Evolutionary conservation across 2,797 vertebrate genomes (phyloP).

Genomic region (Orientallactaga sibirica): DNA sequence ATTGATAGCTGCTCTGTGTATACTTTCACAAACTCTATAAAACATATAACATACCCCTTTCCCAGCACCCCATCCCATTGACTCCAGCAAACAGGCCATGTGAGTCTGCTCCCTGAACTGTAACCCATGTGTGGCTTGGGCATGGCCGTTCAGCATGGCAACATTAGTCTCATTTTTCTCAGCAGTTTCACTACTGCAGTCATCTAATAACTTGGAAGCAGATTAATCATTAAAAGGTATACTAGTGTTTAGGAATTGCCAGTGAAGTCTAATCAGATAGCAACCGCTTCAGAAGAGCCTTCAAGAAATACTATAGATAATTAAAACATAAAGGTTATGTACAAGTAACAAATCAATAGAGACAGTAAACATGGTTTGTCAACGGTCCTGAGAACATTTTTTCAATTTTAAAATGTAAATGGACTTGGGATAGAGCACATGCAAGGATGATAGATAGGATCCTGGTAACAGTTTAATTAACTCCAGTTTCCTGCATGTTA

Average conservation of each 20-base stretch:
- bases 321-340: constrained; percentile 88
- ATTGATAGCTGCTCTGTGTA: constrained; percentile 45
- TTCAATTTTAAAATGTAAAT: constrained; percentile 87
- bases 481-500: constrained; percentile 87
- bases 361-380: constrained; percentile 87
- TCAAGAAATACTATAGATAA: constrained; percentile 85
- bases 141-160: constrained; percentile 65
- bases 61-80: neutral
- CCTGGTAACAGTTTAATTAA: constrained; percentile 88
- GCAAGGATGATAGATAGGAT: constrained; percentile 87
- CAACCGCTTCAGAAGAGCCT: constrained; percentile 73
- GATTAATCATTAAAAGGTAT: constrained; percentile 84
- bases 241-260: constrained; percentile 80
- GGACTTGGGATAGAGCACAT: constrained; percentile 76
- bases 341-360: constrained; percentile 88
- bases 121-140: constrained; percentile 64
- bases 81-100: constrained; percentile 58
- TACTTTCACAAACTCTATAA: constrained; percentile 56
- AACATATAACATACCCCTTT: constrained; percentile 61
- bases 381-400: constrained; percentile 79
- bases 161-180: constrained; percentile 71
- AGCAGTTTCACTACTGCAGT: constrained; percentile 65
- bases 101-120: constrained; percentile 44
- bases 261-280: constrained; percentile 79
- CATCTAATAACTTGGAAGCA: constrained; percentile 78